phyloP scores from a whole-genome alignment of 2,797 vertebrate species.

The Apodemus agrarius region DNA sequence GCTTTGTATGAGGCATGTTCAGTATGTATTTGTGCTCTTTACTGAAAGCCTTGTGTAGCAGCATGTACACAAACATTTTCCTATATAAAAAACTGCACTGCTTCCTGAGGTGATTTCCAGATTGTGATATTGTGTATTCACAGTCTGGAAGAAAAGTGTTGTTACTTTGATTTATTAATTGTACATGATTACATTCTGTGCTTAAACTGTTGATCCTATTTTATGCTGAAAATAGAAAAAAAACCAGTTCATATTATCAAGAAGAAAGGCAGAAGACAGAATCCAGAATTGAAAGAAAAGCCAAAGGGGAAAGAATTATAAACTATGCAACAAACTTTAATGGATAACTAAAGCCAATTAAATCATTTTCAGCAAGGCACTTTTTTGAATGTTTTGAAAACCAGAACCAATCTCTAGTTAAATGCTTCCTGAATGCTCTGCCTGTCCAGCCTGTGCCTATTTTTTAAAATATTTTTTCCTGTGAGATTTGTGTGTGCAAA shows the following conservation, averaged over 20 bases:
- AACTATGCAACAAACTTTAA: constrained; percentile 12
- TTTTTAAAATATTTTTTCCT: not conserved
- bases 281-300: constrained; percentile 1
- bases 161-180: not conserved
- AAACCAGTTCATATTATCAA: not conserved
- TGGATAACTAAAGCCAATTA: not conserved
- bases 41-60: not conserved
- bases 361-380: not conserved
- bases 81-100: not conserved
- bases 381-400: constrained; percentile 12
- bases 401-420: not conserved
- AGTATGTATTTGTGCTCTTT: not conserved
- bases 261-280: not conserved
- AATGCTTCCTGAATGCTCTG: not conserved
- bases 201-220: not conserved
- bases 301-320: not conserved
- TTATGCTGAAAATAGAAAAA: not conserved
- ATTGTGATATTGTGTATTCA: not conserved
- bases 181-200: not conserved
- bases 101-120: not conserved
- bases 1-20: not conserved
- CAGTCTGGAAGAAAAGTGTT: not conserved
- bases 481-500: not conserved
- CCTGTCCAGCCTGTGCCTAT: not conserved
- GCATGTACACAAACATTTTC: not conserved